Conservation (phyloP, 2,113 vertebrate genomes). For the Heteronetta atricapilla region DNA sequence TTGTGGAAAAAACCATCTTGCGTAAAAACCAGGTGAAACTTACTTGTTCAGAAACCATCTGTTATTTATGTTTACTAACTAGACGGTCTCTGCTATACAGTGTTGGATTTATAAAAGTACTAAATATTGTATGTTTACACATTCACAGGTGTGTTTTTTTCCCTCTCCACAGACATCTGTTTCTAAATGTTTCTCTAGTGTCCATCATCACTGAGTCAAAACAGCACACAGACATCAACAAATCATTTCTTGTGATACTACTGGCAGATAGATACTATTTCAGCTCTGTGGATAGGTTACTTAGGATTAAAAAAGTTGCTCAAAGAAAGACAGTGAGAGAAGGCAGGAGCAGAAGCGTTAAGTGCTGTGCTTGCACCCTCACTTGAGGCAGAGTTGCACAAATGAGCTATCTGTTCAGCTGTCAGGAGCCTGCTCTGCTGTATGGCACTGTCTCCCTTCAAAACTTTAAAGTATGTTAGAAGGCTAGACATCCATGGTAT, state of each 20-base stretch:
- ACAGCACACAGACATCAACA: neutral
- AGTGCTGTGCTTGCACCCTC: neutral
- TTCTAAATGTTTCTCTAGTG: conserved; percentile 9
- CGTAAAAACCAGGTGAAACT: too few relatives aligned
- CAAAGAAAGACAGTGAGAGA: neutral
- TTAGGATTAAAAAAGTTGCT: neutral
- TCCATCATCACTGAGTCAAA: neutral
- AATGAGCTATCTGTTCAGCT: neutral
- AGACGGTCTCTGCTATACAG: neutral
- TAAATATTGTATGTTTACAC: neutral
- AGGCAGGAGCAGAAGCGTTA: neutral
- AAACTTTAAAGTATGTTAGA: neutral
- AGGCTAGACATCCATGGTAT: neutral
- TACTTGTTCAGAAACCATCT: neutral
- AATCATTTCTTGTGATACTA: neutral
- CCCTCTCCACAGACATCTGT: neutral
- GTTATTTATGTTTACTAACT: neutral
- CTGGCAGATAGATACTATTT: neutral
- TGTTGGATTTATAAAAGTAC: neutral
- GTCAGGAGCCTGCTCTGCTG: neutral
- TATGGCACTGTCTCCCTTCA: neutral
- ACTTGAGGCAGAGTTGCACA: neutral
- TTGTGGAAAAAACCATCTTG: neutral
- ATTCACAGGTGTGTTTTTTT: neutral
- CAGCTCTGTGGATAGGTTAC: neutral